phyloP scores from a whole-genome alignment of 2,888 invertebrate species.

The Coecobrya sp. region DNA sequence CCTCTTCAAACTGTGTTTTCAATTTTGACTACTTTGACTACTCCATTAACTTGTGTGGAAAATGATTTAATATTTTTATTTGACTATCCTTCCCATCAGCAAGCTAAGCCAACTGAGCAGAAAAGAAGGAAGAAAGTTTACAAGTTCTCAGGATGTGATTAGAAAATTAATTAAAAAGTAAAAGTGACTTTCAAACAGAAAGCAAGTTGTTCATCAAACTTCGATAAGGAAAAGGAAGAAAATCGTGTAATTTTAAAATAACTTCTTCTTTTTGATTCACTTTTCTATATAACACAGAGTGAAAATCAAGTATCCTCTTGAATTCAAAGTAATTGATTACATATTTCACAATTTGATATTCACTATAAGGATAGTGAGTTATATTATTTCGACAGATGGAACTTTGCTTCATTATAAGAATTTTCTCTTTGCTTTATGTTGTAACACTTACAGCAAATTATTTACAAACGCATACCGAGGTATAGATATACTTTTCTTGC shows the following conservation, averaged over 20 bases:
- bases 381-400: not conserved
- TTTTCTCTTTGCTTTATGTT: not conserved
- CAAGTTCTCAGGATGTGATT: slow-evolving; percentile 12
- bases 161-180: slow-evolving; percentile 30
- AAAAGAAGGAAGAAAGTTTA: slow-evolving; percentile 9
- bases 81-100: not conserved
- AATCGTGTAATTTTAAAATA: too few relatives aligned
- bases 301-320: not conserved
- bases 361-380: not conserved
- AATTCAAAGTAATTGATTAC: slow-evolving; percentile 11
- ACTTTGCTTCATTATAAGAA: not conserved
- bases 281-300: not conserved
- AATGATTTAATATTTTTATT: slow-evolving; percentile 26
- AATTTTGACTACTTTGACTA: slow-evolving; percentile 1
- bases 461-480: too few relatives aligned
- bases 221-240: not conserved
- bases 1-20: not conserved
- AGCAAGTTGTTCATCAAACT: not conserved
- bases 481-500: not conserved
- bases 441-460: not conserved
- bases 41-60: slow-evolving; percentile 10
- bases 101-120: not conserved
- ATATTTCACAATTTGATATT: not conserved
- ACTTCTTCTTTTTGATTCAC: not conserved
- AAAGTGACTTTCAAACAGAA: not conserved